Evolutionary conservation across 2,797 vertebrate species (phyloP), one percentile per base, ranked within the genome.

Genomic region (Spizella passerina): DNA sequence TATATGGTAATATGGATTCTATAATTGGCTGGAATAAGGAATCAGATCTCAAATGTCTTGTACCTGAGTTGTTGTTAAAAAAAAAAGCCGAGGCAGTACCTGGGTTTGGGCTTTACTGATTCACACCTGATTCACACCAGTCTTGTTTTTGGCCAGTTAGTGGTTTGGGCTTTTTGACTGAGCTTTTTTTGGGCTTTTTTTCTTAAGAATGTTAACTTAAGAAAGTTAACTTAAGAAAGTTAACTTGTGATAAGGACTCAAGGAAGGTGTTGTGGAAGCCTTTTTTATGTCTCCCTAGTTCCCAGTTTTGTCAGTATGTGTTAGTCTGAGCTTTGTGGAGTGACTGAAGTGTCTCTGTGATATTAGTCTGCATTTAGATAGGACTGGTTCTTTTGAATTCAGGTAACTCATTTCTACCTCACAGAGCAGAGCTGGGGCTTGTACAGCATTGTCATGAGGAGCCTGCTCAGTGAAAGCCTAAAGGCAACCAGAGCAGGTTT

Each of bases 201-300:
- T 24, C 5, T 53, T 73, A 32, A 0, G 2, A 70, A 18, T 29
- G 7, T 60, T n/a, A n/a, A n/a, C n/a, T n/a, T n/a, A n/a, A n/a
- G 57, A 9, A 83, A 83, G 53, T 71, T 68, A 34, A 70, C 29
- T 32, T 30, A n/a, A n/a, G 57, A 9, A 83, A 83, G 53, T 71
- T 68, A 34, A 70, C 29, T 32, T 30, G 47, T 69, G 63, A 39
- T 50, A 70, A 39, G 23, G 44, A 43, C 32, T 80, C 11, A 12
- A 34, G 16, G 17, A 70, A 66, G 18, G 12, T 6, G 10, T 72
- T 26, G 5, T 50, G 7, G 41, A 61, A 84, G 14, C 19, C 32
- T 52, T 30, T 88, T 82, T 24, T 2, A 3, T 20, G 12, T 52
- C 44, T 29, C 19, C 3, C 43, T 57, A 9, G 13, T 76, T 22